These are phyloP conservation scores for Apistogramma diplotaenia DNA, from an alignment of 2,113 vertebrate genomes.

Conservation along the genomic window DNA sequence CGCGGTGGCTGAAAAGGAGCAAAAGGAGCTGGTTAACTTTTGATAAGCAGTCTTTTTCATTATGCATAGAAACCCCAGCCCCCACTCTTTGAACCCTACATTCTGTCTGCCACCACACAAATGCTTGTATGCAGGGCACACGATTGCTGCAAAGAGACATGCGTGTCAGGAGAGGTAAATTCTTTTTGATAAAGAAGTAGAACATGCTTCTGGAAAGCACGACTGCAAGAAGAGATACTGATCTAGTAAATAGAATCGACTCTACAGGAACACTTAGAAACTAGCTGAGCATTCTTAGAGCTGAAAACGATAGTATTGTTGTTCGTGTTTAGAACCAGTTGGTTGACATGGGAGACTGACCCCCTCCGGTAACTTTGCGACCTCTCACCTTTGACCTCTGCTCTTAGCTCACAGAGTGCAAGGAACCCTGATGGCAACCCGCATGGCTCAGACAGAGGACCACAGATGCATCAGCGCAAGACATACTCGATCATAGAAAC, in stretches of 20 bases:
- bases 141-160: neutral
- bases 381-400: constrained; percentile 53
- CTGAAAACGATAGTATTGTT: constrained; percentile 27
- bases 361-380: constrained; percentile 26
- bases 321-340: constrained; percentile 6
- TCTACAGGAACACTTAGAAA: neutral
- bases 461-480: neutral
- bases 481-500: neutral
- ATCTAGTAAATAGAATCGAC: neutral
- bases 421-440: constrained; percentile 17
- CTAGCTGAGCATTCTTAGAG: neutral
- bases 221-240: too few relatives aligned
- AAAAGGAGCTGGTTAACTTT: constrained; percentile 66
- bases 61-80: constrained; percentile 50
- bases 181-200: neutral
- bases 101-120: neutral
- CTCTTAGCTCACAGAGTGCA: constrained; percentile 3
- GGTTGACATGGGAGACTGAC: constrained; percentile 50
- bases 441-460: neutral
- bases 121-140: constrained; percentile 25
- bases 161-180: constrained; percentile 1
- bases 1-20: constrained; percentile 13
- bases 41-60: constrained; percentile 65
- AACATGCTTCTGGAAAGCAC: neutral
- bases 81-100: neutral